Percentiles rank a stretch among this genome's conserved stretches.
Conservation (phyloP, 2,113 vertebrate species). For the Chionomys nivalis region DNA sequence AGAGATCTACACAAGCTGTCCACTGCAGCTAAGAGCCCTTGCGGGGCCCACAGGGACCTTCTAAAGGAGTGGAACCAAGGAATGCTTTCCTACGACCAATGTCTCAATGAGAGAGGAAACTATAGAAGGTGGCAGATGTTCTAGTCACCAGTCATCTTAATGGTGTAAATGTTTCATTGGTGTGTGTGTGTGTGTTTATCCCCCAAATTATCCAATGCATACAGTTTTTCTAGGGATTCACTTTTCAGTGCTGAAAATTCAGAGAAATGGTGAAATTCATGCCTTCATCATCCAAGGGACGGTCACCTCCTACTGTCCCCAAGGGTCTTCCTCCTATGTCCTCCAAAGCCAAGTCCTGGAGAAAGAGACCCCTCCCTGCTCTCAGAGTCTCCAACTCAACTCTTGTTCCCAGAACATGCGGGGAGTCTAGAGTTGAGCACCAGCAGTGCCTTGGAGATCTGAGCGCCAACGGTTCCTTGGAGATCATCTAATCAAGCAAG, state of each 20-base stretch:
- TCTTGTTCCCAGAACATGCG: not conserved
- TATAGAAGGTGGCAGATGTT: not conserved
- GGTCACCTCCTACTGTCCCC: not conserved
- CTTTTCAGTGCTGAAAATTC: not conserved
- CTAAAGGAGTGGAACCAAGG: not conserved
- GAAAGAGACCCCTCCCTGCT: not conserved
- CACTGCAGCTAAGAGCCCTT: accelerated
- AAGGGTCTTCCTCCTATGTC: too few relatives aligned
- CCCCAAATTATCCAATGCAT: not conserved
- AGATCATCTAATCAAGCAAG: not conserved
- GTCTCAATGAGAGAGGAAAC: not conserved
- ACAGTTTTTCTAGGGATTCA: not conserved
- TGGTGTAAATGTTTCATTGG: too few relatives aligned
- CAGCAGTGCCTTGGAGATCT: not conserved
- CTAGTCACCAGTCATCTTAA: not conserved
- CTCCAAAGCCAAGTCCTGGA: not conserved
- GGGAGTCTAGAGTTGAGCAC: not conserved
- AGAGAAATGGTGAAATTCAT: not conserved
- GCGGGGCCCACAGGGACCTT: accelerated
- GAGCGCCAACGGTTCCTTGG: not conserved
- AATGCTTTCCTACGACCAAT: not conserved
- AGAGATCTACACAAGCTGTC: accelerated
- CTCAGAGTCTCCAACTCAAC: too few relatives aligned
- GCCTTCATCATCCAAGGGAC: accelerated
- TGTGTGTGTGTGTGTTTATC: not conserved